phyloP scores from a whole-genome alignment of 2,888 invertebrate species.

The Dolichomitus sp. region DNA sequence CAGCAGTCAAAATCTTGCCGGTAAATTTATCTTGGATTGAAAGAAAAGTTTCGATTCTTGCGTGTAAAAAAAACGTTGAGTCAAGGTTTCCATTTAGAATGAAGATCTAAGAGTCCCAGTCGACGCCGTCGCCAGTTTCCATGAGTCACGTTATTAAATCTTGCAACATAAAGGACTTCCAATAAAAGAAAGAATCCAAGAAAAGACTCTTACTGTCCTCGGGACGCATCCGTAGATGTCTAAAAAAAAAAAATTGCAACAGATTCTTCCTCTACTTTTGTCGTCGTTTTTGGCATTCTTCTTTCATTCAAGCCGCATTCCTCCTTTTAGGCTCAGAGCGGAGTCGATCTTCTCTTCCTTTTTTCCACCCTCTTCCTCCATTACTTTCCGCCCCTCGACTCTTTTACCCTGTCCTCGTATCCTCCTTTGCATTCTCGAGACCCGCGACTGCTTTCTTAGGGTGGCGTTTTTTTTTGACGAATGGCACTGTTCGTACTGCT shows the following conservation, averaged over 20 bases:
- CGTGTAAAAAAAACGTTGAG: not conserved
- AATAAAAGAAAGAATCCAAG: slow-evolving; percentile 17
- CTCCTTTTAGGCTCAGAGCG: slow-evolving; percentile 9
- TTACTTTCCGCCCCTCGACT: slow-evolving; percentile 15
- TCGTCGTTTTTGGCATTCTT: slow-evolving; percentile 35
- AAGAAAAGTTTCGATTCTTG: not conserved
- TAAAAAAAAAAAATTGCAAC: slow-evolving; percentile 17
- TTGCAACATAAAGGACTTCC: slow-evolving; percentile 25
- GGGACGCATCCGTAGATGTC: slow-evolving; percentile 6
- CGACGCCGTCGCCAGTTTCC: slow-evolving; percentile 32
- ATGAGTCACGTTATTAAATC: slow-evolving; percentile 57
- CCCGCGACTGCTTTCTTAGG: slow-evolving; percentile 24
- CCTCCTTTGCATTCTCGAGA: slow-evolving; percentile 47
- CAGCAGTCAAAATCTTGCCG: too few relatives aligned
- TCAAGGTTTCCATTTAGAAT: not conserved
- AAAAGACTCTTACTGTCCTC: slow-evolving; percentile 4
- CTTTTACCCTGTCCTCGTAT: slow-evolving; percentile 17
- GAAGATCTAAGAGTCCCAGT: slow-evolving; percentile 9
- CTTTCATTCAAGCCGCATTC: slow-evolving; percentile 22
- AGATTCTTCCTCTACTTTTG: slow-evolving; percentile 29
- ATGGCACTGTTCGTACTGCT: slow-evolving; percentile 13
- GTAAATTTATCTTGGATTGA: not conserved
- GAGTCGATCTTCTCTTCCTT: slow-evolving; percentile 30
- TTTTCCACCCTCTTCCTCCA: slow-evolving; percentile 21
- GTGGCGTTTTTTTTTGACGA: slow-evolving; percentile 6